Base-by-base conservation (phyloP, 1,140 invertebrate genomes). In the Nasonia longicornis region DNA sequence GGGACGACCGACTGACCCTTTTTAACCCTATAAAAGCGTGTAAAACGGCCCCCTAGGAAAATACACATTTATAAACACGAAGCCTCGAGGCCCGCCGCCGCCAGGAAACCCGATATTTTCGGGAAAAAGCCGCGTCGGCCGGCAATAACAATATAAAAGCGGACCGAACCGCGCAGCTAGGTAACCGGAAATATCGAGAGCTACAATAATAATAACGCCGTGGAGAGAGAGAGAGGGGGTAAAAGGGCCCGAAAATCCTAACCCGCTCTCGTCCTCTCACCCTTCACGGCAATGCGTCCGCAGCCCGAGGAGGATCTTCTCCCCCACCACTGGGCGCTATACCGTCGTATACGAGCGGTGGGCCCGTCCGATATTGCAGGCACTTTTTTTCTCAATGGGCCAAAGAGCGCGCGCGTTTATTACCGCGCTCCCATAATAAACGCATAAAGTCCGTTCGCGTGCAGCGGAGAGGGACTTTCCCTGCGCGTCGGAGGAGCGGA, bases 371-470 rank as follows among this genome's bases (percentile, higher is more conserved):
- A 38, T 64, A 72, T 52, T 74, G 12, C 72, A 58, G 58, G 42
- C 73, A 83, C n/a, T 75, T 69, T 74, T 67, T 67, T 76, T 71
- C 73, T 66, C 38, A 20, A 73, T 78, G 38, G 22, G 38, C 35
- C 42, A 31, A 67, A n/a, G 66, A 48, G 16, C 2, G 3, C 2
- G 31, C 2, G 3, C 67, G 58, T 85, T 87, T 85, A 84, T 83
- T 85, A 42, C 38, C 10, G 38, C 38, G 85, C 85, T 77, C 75
- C 84, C 74, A 85, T 85, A 85, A 82, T 85, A 85, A 86, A 86
- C 82, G 82, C 84, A 85, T 87, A 86, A 87, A 87, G 48, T 77
- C 73, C 31, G 58, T 48, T 64, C 74, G 72, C 31, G 42, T 58
- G 14, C 31, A 6, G 31, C 3, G 31, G 3, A 35, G 58, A 16